Percentiles rank a stretch among this genome's conserved stretches.
These are phyloP conservation scores for Clepsis dumicolana DNA, from an alignment of 2,888 invertebrate genomes.

Conservation along the genomic window DNA sequence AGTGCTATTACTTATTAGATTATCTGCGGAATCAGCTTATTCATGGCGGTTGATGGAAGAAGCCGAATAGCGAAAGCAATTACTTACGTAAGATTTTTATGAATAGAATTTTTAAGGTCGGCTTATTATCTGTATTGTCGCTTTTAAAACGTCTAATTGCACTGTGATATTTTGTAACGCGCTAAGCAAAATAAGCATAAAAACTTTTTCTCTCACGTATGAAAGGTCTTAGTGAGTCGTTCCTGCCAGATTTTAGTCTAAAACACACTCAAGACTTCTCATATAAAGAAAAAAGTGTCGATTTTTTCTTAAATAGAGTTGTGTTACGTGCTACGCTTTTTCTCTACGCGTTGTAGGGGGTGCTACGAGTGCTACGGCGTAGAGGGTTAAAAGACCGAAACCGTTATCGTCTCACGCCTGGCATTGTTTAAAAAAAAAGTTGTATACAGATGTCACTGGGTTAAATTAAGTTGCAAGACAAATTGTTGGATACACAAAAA, in stretches of 20 bases:
- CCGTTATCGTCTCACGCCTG: not conserved
- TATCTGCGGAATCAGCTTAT: conserved; percentile 19
- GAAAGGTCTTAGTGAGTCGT: not conserved
- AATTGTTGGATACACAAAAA: not conserved
- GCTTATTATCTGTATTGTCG: not conserved
- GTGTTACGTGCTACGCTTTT: conserved; percentile 14
- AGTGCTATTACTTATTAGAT: conserved; percentile 2
- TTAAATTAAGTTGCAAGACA: not conserved
- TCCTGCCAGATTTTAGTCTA: not conserved
- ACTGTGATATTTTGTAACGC: not conserved
- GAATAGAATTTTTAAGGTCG: conserved; percentile 6
- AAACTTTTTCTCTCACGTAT: not conserved
- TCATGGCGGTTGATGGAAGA: conserved; percentile 12
- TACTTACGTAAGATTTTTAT: conserved; percentile 1
- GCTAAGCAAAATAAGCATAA: not conserved
- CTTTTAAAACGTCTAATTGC: not conserved
- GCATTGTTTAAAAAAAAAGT: not conserved
- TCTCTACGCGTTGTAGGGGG: conserved; percentile 8
- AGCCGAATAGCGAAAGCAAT: conserved; percentile 14
- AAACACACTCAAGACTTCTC: conserved; percentile 1
- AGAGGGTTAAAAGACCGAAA: conserved; percentile 15
- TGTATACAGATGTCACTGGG: not conserved
- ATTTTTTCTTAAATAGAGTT: not conserved
- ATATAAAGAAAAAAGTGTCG: not conserved
- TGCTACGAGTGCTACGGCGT: conserved; percentile 29